Evolutionary conservation across 2,113 vertebrate species (phyloP).

Genomic region (Pterocles gutturalis): DNA sequence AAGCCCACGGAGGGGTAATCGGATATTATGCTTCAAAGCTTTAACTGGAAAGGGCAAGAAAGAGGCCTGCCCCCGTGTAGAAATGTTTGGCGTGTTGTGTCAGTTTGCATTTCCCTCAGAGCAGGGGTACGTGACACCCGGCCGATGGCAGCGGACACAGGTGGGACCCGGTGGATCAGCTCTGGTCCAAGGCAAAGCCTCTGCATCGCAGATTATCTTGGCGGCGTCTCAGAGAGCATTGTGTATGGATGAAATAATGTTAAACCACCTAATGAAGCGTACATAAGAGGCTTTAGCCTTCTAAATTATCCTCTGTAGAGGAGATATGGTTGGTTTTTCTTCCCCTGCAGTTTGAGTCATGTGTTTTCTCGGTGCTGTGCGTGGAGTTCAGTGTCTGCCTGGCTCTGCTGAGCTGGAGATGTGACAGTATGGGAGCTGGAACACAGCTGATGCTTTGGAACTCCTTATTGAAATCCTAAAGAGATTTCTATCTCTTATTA

Average conservation of each 20-base stretch:
- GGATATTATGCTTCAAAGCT: neutral
- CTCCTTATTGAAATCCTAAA: neutral
- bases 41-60: neutral
- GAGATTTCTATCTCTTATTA: neutral
- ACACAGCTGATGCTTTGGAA: neutral
- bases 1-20: neutral
- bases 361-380: neutral
- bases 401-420: neutral
- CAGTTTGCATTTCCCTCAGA: rapidly evolving
- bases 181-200: neutral
- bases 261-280: neutral
- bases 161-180: neutral
- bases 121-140: rapidly evolving
- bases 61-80: rapidly evolving
- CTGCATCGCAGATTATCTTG: neutral
- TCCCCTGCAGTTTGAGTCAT: neutral
- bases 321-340: neutral
- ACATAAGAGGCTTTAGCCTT: neutral
- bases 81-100: neutral
- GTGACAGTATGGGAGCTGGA: neutral
- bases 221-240: neutral
- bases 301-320: neutral
- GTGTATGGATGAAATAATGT: rapidly evolving
- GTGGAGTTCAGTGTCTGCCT: neutral
- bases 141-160: rapidly evolving